Conservation (phyloP, 2,113 vertebrate genomes). For the Hydrolagus affinis region DNA sequence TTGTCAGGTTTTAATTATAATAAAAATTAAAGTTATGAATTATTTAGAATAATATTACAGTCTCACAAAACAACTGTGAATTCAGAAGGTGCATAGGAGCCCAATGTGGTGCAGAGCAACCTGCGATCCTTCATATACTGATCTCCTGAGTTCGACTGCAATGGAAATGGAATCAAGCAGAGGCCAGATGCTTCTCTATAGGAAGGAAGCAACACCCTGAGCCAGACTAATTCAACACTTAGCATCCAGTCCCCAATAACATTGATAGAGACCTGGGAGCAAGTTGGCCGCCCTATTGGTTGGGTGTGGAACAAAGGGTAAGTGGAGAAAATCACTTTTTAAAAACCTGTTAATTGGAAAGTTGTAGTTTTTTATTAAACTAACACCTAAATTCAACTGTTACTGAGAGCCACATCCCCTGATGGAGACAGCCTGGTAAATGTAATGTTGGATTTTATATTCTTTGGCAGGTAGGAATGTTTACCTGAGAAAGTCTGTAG, state of each 20-base stretch:
- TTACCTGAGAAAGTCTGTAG: too few species aligned
- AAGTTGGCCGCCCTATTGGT: background rate
- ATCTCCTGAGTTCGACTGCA: background rate
- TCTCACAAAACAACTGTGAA: background rate
- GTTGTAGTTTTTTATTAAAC: too few species aligned
- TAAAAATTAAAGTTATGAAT: background rate
- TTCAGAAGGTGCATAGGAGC: background rate
- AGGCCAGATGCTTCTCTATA: background rate
- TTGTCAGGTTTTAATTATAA: too few species aligned
- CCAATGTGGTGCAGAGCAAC: background rate
- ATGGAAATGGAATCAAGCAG: background rate
- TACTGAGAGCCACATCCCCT: too few species aligned
- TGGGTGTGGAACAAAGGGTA: background rate
- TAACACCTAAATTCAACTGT: too few species aligned
- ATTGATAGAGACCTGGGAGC: background rate
- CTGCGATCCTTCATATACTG: slow-evolving; percentile 4
- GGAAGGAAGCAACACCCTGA: background rate
- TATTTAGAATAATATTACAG: background rate
- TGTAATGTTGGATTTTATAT: too few species aligned
- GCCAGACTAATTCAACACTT: background rate
- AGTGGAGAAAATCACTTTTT: too few species aligned
- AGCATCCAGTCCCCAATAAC: background rate
- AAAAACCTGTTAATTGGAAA: too few species aligned
- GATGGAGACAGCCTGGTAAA: too few species aligned
- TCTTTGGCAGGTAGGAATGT: too few species aligned